These are phyloP conservation scores for Centroberyx gerrardi DNA, from an alignment of 2,797 vertebrate genomes.

Conservation along the genomic window DNA sequence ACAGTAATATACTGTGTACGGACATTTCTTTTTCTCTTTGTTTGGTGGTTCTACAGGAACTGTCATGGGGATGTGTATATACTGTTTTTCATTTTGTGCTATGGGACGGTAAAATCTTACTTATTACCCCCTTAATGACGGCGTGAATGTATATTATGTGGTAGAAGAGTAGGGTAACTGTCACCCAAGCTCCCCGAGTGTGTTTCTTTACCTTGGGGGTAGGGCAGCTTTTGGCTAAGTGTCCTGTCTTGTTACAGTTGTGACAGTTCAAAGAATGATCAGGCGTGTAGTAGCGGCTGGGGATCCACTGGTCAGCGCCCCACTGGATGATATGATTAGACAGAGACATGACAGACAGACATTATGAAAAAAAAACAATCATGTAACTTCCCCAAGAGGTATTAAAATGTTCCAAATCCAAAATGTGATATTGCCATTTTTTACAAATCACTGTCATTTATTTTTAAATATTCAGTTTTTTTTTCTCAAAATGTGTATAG, in stretches of 20 bases:
- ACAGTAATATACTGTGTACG: no score
- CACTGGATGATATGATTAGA: constrained; percentile 31
- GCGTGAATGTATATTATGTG: background rate
- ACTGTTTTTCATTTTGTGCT: no score
- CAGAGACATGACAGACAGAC: background rate
- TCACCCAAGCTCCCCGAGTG: background rate
- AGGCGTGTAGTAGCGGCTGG: constrained; percentile 53
- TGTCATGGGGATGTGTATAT: no score
- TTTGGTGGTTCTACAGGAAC: no score
- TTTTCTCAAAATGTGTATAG: no score
- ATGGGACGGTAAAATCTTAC: no score
- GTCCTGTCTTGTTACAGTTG: constrained; percentile 71
- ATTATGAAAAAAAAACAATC: background rate
- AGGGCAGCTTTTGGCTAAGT: constrained; percentile 69
- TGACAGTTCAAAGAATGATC: constrained; percentile 56
- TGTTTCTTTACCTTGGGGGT: constrained; percentile 64
- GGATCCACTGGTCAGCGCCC: constrained; percentile 7
- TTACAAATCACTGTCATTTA: no score
- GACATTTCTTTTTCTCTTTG: no score
- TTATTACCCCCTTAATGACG: background rate
- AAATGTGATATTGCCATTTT: no score
- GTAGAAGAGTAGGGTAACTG: background rate
- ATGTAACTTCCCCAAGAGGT: no score
- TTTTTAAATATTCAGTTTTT: no score
- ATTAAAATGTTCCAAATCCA: no score